phyloP scores from a whole-genome alignment of 2,113 vertebrate genomes.

The Lontra canadensis region DNA sequence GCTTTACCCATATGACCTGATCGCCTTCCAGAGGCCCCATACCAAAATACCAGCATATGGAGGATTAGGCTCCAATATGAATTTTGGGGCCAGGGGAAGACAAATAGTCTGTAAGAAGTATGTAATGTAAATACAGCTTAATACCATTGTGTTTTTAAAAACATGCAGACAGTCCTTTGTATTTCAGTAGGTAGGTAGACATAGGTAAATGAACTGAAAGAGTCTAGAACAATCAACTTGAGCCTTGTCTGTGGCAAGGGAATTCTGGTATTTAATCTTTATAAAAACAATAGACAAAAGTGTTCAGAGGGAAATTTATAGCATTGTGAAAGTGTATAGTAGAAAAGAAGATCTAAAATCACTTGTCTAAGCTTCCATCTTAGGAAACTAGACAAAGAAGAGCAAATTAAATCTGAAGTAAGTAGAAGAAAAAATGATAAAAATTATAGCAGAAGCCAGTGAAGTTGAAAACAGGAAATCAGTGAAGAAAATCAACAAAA shows the following conservation, averaged over 20 bases:
- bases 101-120: background rate
- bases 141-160: background rate
- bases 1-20: background rate
- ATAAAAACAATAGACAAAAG: background rate
- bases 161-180: background rate
- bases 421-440: background rate
- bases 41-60: background rate
- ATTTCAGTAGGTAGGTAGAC: background rate
- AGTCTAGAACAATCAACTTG: background rate
- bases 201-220: background rate
- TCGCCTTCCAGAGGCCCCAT: background rate
- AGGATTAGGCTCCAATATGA: background rate
- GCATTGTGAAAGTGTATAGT: background rate
- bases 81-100: background rate
- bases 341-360: background rate
- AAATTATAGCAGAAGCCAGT: background rate
- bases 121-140: background rate
- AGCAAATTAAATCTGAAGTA: background rate
- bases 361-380: background rate
- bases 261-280: background rate
- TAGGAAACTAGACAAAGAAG: conserved; percentile 5
- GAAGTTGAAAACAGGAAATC: background rate
- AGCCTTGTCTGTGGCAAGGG: background rate
- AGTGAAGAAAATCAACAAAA: background rate
- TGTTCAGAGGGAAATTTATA: background rate